phyloP scores from a whole-genome alignment of 2,797 vertebrate genomes.

The Paramormyrops hopkinsi region DNA sequence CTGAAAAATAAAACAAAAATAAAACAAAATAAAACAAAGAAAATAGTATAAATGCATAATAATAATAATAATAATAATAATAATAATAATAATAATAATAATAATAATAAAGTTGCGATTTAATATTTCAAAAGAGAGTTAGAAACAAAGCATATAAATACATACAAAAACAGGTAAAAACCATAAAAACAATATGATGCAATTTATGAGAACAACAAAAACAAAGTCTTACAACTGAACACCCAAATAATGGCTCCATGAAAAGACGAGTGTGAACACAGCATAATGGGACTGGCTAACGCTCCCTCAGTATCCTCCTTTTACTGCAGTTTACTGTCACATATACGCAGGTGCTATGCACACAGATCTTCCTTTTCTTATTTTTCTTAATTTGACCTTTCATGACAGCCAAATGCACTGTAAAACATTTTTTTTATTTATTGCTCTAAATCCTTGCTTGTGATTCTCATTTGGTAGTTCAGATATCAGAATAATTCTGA shows the following conservation, averaged over 20 bases:
- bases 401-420: neutral
- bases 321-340: neutral
- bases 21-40: neutral
- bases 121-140: conserved; percentile 7
- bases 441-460: neutral
- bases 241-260: conserved; percentile 20
- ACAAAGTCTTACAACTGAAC: conserved; percentile 6
- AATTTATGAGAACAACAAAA: conserved; percentile 9
- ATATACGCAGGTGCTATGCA: neutral
- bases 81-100: conserved; percentile 20
- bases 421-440: neutral
- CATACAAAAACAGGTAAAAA: conserved; percentile 14
- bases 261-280: neutral
- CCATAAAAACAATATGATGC: neutral
- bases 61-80: conserved; percentile 12
- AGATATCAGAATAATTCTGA: neutral
- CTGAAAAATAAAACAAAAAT: neutral
- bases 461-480: neutral
- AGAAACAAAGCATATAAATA: conserved; percentile 14
- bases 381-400: neutral
- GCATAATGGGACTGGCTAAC: neutral
- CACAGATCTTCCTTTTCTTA: neutral
- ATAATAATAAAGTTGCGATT: conserved; percentile 15
- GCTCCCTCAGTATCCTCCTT: neutral
- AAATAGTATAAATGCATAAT: neutral